Base-by-base conservation (phyloP, 1,140 invertebrate species). In the Cryptotermes secundus region DNA sequence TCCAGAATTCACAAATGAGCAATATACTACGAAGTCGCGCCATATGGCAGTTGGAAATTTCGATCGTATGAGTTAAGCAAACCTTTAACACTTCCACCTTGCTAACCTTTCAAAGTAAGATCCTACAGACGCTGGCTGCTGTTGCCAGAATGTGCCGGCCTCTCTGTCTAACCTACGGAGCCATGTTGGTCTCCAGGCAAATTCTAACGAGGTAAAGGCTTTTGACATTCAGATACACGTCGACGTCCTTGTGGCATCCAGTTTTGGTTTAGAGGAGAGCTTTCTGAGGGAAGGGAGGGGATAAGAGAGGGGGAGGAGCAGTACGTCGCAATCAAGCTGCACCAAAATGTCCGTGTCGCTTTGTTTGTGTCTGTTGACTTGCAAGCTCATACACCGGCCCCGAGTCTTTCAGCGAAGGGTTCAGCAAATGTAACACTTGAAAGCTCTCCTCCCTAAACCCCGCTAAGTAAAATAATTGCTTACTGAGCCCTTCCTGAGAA, bases 191-290 rank as follows among this genome's bases (percentile, higher is more conserved):
- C 59, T 72, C 26, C n/a, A 72, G 59, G 59, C 59, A 72, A 72
- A 72, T 72, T 72, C 59, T 72, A 72, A 72, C 59, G n/a, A 72
- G 59, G 59, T 72, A 72, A 72, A 72, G 59, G 59, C 26, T 72
- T n/a, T 72, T 72, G 59, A 72, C 59, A 72, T 72, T 72, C 59
- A 72, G 59, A 72, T 31, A 72, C 59, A 19, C 45, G 19, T 49
- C 45, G 45, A 4, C 19, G 45, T 22, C 45, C 3, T 16, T 19
- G 45, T 14, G 53, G 26, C 19, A 59, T 19, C 53, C 53, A 19
- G 53, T 59, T 19, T 59, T n/a, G 53, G 53, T 14, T 59, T 59
- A 59, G 59, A 72, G n/a, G 59, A 1, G 31, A 72, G 59, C 59
- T 72, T 72, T 72, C 1, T 31, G 59, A 72, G 26, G 14, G 59